Evolutionary conservation across 2,888 invertebrate species (phyloP).

Genomic region (Coelopa pilipes): DNA sequence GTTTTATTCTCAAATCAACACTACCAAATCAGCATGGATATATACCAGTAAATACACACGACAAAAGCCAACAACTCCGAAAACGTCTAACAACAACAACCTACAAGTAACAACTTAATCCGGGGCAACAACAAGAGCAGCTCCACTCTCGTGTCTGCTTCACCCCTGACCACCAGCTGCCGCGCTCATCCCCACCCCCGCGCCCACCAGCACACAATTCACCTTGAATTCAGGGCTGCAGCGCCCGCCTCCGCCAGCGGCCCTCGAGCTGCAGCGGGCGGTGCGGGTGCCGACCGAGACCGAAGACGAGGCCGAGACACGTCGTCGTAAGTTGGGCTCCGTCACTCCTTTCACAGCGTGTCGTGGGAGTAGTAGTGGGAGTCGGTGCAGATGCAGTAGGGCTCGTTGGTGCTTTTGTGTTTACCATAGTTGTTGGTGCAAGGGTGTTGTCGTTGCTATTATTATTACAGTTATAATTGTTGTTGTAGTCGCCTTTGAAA

Average conservation of each 20-base stretch:
- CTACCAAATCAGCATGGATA: neutral
- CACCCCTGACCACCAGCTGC: neutral
- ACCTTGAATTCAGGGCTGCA: slow-evolving; percentile 22
- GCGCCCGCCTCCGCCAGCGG: neutral
- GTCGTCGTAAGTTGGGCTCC: neutral
- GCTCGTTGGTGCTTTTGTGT: neutral
- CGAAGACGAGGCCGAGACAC: neutral
- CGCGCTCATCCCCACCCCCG: neutral
- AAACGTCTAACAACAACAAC: slow-evolving; percentile 9
- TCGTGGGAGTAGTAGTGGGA: neutral
- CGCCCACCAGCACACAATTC: neutral
- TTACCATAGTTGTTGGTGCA: neutral
- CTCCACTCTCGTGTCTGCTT: no score
- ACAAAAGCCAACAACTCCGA: neutral
- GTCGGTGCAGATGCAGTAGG: neutral
- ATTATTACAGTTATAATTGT: slow-evolving; percentile 7
- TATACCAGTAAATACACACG: neutral
- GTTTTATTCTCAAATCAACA: no score
- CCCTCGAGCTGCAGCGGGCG: neutral
- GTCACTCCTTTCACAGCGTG: slow-evolving; percentile 13
- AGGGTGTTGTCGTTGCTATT: slow-evolving; percentile 6
- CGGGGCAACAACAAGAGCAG: neutral
- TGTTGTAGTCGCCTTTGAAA: slow-evolving; percentile 9
- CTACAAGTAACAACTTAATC: neutral
- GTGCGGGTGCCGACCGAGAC: neutral